Percentiles rank a stretch among this genome's conserved stretches.
phyloP scores from a whole-genome alignment of 2,888 invertebrate genomes.

The Latrodectus hesperus region DNA sequence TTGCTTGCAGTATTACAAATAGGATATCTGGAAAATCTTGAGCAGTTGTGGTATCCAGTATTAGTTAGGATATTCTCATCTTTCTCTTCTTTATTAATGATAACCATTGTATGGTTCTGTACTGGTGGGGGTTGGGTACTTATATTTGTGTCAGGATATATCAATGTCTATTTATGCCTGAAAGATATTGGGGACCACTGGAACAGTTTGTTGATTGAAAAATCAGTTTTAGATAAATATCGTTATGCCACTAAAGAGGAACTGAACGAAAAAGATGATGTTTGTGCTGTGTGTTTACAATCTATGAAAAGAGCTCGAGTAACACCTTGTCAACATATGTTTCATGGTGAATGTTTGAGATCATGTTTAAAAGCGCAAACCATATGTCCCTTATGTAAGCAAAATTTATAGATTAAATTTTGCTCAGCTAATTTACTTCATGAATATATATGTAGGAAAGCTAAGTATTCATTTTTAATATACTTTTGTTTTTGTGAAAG shows the following conservation, averaged over 20 bases:
- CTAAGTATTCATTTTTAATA: no score
- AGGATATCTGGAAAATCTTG: constrained; percentile 83
- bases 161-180: constrained; percentile 69
- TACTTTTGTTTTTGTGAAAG: no score
- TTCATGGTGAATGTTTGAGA: constrained; percentile 85
- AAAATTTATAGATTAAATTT: no score
- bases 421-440: no score
- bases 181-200: constrained; percentile 72
- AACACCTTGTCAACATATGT: constrained; percentile 86
- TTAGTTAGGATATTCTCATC: constrained; percentile 75
- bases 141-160: constrained; percentile 65
- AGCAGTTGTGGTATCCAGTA: constrained; percentile 82
- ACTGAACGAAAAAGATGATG: constrained; percentile 83
- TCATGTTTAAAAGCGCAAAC: constrained; percentile 82
- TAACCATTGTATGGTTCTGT: constrained; percentile 68
- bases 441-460: no score
- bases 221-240: constrained; percentile 78
- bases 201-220: constrained; percentile 79
- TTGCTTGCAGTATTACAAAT: constrained; percentile 79
- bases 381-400: constrained; percentile 82
- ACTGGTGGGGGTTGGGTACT: constrained; percentile 69
- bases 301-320: constrained; percentile 83
- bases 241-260: constrained; percentile 80
- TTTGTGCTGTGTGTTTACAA: constrained; percentile 86
- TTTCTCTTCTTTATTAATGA: constrained; percentile 66